Evolutionary conservation across 2,888 invertebrate species (phyloP).

Genomic region (Lymantria monacha): DNA sequence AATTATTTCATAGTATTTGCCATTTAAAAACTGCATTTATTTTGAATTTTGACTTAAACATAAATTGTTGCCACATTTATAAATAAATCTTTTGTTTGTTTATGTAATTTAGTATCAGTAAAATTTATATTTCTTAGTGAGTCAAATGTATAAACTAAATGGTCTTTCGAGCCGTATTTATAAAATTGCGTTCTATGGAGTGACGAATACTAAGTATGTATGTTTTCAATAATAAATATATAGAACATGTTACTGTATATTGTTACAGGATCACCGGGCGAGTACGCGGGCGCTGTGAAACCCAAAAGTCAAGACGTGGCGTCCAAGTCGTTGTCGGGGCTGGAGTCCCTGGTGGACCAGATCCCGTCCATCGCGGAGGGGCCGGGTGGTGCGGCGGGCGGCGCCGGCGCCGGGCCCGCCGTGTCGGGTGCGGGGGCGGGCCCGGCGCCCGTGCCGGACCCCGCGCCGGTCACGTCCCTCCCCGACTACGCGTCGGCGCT

Average conservation of each 20-base stretch:
- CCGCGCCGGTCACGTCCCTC: conserved; percentile 43
- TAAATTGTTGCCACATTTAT: too few species aligned
- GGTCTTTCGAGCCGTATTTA: too few species aligned
- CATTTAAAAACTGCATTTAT: too few species aligned
- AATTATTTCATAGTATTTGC: too few species aligned
- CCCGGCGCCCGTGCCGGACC: conserved; percentile 27
- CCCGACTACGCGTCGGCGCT: conserved; percentile 56
- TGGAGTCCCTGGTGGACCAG: conserved; percentile 95
- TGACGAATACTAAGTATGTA: too few species aligned
- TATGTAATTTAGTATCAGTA: too few species aligned
- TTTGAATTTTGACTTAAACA: too few species aligned
- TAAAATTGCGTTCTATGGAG: too few species aligned
- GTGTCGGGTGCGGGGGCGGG: conserved; percentile 26
- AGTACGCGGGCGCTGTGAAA: conserved; percentile 71
- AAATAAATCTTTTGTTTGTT: too few species aligned
- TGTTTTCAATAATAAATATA: too few species aligned
- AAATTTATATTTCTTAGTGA: too few species aligned
- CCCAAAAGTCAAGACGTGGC: conserved; percentile 86
- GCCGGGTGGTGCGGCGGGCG: conserved; percentile 49
- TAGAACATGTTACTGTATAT: not conserved
- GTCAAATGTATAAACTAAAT: too few species aligned
- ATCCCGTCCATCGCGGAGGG: conserved; percentile 93
- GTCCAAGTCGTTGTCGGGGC: conserved; percentile 92
- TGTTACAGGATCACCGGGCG: conserved; percentile 59
- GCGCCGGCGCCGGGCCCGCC: conserved; percentile 13